Evolutionary conservation across 35 echinoderm and acorn worm genomes (phyloP), one percentile per base, ranked within the genome.

Genomic region (Hemicentrotus pulcherrimus): DNA sequence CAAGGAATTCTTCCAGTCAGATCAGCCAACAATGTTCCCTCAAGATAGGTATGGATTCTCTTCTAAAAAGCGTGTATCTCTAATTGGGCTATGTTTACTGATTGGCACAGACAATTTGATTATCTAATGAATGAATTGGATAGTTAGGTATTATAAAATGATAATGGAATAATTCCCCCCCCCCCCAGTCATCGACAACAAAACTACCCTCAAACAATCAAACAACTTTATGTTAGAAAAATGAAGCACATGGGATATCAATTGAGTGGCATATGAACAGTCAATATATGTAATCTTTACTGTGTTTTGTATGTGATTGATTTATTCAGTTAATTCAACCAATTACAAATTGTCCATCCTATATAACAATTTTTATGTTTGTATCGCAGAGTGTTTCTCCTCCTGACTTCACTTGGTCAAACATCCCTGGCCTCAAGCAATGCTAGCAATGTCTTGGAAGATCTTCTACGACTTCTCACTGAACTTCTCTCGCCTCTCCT

Each of bases 331-430:
- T 78, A 78, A 78, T 78, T n/a, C 22, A 78, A 22, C 19, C 2
- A 7, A 22, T 71, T 19, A 71, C 19, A n/a, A 28, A 78, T 78
- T 78, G 6, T 78, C 8, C 65, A 2, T 4, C 19, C 19, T 8
- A 78, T 78, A 6, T 78, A 78, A 78, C 24, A 78, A 46, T 95
- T 30, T 94, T 92, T 94, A 4, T 94, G 10, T 89, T 32, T 95
- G 94, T 91, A 22, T 32, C 86, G 9, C 92, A 99, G 98, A 58
- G 96, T 99, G 60, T 99, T 99, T 89, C 96, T 98, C 30, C 94
- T 99, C 86, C 47, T 99, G 93, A 96, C 97, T 4, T 96, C 94
- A 15, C 91, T 99, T 31, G 98, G 98, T 86, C 98, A 99, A 87
- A 96, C 94, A 30, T 99, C 97, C 31, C 92, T 99, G 91, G 95